These are phyloP conservation scores for Drosophila grimshawi DNA, from an alignment of 1,140 invertebrate genomes.

Conservation along the genomic window DNA sequence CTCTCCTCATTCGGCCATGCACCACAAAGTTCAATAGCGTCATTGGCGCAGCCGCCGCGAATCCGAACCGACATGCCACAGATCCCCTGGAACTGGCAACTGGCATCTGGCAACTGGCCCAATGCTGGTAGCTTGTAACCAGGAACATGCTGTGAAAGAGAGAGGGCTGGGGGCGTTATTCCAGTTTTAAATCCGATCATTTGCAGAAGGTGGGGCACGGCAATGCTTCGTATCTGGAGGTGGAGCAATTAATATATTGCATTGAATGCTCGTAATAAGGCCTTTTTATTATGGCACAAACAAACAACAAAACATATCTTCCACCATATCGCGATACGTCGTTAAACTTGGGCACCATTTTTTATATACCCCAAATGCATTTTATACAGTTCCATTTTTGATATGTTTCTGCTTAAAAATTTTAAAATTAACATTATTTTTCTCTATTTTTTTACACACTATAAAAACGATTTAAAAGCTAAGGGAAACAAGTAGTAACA, in stretches of 20 bases:
- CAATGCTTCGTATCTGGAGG: constrained; percentile 26
- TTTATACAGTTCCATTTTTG: no score
- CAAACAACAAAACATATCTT: neutral
- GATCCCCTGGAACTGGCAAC: constrained; percentile 1
- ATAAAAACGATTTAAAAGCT: no score
- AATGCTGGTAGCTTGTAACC: constrained; percentile 3
- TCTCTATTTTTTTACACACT: no score
- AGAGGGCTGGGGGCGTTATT: constrained; percentile 50
- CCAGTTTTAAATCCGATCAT: constrained; percentile 75
- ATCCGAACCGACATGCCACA: constrained; percentile 32
- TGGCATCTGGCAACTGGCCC: neutral
- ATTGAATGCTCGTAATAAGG: constrained; percentile 69
- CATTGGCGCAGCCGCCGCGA: constrained; percentile 48
- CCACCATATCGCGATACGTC: neutral
- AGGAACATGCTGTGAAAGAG: constrained; percentile 65
- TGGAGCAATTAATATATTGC: constrained; percentile 76
- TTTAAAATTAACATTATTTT: no score
- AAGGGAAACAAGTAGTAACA: no score
- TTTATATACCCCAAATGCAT: no score
- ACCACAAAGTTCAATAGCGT: constrained; percentile 48
- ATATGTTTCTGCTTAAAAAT: no score
- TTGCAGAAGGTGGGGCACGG: constrained; percentile 3
- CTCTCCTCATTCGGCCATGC: constrained; percentile 20
- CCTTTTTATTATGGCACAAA: constrained; percentile 60
- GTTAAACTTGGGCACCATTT: neutral